Conservation (phyloP, 2,113 vertebrate genomes). For the Scomber colias region DNA sequence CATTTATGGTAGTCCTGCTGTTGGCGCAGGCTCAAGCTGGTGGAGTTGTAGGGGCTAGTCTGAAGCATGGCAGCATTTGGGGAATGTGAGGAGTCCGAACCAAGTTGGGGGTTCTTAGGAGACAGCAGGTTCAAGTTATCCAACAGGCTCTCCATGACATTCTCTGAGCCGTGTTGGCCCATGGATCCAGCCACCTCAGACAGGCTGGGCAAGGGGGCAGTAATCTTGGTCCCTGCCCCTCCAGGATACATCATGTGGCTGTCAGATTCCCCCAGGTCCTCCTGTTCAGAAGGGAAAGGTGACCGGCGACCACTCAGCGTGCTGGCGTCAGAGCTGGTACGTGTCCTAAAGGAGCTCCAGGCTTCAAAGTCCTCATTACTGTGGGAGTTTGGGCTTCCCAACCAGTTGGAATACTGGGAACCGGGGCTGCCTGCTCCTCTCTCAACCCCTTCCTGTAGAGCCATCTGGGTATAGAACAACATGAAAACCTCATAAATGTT, state of each 20-base stretch:
- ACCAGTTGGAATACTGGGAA: constrained; percentile 95
- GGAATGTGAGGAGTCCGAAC: constrained; percentile 88
- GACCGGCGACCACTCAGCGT: constrained; percentile 94
- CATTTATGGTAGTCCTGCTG: constrained; percentile 92
- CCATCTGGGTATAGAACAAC: constrained; percentile 69
- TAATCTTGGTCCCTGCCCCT: constrained; percentile 86
- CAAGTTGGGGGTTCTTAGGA: constrained; percentile 85
- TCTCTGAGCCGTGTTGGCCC: constrained; percentile 86
- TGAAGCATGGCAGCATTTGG: constrained; percentile 91
- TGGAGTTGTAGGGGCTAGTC: constrained; percentile 86
- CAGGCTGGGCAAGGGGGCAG: constrained; percentile 92
- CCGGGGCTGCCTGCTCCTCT: constrained; percentile 90
- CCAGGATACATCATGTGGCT: constrained; percentile 92
- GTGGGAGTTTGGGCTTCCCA: constrained; percentile 95
- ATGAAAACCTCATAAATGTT: neutral
- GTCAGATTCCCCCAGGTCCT: constrained; percentile 91
- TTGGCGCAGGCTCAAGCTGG: constrained; percentile 84
- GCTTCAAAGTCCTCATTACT: constrained; percentile 95
- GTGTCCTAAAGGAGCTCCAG: constrained; percentile 94
- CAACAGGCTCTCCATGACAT: constrained; percentile 93
- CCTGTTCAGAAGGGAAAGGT: constrained; percentile 93
- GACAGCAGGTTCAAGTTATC: constrained; percentile 96
- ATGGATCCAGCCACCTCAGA: constrained; percentile 90
- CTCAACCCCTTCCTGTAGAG: constrained; percentile 90
- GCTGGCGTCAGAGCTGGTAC: constrained; percentile 96